phyloP scores from a whole-genome alignment of 2,888 invertebrate genomes.

The Carterocephalus palaemon region DNA sequence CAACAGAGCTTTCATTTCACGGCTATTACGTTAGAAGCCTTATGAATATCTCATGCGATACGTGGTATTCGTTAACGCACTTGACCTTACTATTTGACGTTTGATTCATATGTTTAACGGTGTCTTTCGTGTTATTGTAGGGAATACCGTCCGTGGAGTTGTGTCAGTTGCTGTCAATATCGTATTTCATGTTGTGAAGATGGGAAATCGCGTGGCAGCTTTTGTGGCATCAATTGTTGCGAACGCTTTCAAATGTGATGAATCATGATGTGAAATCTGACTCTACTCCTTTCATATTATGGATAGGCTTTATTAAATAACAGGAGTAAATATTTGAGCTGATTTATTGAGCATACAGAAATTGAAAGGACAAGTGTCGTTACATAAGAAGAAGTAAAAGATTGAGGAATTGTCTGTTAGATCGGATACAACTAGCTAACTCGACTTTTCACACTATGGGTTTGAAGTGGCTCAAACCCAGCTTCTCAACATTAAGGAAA shows the following conservation, averaged over 20 bases:
- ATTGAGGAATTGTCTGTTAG: too few relatives aligned
- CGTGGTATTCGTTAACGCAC: constrained; percentile 52
- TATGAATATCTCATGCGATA: constrained; percentile 42
- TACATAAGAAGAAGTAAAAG: too few relatives aligned
- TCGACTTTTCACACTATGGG: too few relatives aligned
- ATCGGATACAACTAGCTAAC: too few relatives aligned
- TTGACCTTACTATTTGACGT: constrained; percentile 46
- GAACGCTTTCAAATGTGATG: constrained; percentile 37
- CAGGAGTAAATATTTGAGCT: too few relatives aligned
- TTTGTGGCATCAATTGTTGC: constrained; percentile 1
- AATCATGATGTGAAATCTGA: constrained; percentile 31
- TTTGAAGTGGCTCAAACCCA: too few relatives aligned
- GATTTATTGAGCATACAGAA: too few relatives aligned
- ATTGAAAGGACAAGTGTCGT: too few relatives aligned
- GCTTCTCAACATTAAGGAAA: too few relatives aligned
- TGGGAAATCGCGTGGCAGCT: background rate
- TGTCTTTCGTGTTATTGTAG: constrained; percentile 18
- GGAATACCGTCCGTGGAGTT: too few relatives aligned
- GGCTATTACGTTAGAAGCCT: constrained; percentile 41
- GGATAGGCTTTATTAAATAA: too few relatives aligned
- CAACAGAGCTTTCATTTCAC: constrained; percentile 44
- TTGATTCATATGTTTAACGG: constrained; percentile 52
- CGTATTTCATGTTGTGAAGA: background rate
- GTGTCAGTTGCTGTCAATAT: constrained; percentile 4
- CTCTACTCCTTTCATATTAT: constrained; percentile 4